Evolutionary conservation across 2,797 vertebrate genomes (phyloP).

Genomic region (Cetoscarus ocellatus): DNA sequence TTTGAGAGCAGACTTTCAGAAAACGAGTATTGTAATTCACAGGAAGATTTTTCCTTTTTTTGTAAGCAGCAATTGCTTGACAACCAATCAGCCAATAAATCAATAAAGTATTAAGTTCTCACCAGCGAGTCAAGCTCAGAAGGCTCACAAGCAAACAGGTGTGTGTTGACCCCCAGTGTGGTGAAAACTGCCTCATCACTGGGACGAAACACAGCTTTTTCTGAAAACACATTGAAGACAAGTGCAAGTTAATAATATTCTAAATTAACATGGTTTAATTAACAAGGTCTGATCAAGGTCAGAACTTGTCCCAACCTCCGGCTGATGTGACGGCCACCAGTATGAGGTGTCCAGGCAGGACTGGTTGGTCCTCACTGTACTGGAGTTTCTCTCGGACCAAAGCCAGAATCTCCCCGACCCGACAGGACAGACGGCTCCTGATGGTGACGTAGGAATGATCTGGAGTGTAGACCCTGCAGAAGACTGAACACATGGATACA

Average conservation of each 20-base stretch:
- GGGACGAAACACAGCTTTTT: conserved; percentile 94
- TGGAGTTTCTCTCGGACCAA: conserved; percentile 95
- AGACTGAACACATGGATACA: conserved; percentile 82
- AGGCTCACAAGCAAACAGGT: conserved; percentile 93
- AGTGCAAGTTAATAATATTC: too few species aligned
- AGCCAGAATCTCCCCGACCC: conserved; percentile 94
- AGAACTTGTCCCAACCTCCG: conserved; percentile 84
- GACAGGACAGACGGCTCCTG: conserved; percentile 94
- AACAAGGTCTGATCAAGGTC: neutral
- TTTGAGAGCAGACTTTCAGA: too few species aligned
- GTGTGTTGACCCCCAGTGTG: conserved; percentile 96
- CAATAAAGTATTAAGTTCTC: conserved; percentile 62
- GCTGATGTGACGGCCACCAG: conserved; percentile 94
- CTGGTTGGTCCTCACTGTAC: conserved; percentile 93
- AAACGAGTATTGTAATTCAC: too few species aligned
- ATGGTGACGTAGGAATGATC: conserved; percentile 98
- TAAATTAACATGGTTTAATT: neutral
- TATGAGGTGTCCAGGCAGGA: conserved; percentile 89
- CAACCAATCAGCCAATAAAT: too few species aligned
- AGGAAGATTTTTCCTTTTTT: too few species aligned
- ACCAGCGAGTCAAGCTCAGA: conserved; percentile 92
- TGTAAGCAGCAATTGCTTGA: too few species aligned
- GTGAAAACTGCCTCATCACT: conserved; percentile 97
- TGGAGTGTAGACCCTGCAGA: conserved; percentile 97
- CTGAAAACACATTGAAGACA: conserved; percentile 71